Evolutionary conservation across 2,113 vertebrate species (phyloP).

Genomic region (Eclectus roratus): DNA sequence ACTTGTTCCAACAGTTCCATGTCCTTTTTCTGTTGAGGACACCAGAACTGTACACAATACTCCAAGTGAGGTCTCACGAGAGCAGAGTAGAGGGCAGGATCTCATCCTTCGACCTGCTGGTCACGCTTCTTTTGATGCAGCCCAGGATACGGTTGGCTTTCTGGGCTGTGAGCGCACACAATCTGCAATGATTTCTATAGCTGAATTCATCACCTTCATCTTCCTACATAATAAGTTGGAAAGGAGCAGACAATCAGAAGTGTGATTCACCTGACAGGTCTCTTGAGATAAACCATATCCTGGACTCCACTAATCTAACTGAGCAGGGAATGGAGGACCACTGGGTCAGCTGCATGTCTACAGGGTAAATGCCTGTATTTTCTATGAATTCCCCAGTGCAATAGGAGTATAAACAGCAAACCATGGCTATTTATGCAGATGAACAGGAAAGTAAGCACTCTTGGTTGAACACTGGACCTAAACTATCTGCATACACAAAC

Average conservation of each 20-base stretch:
- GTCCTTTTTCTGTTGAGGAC: too few relatives aligned
- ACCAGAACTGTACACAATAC: too few relatives aligned
- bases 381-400: neutral
- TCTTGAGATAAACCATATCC: neutral
- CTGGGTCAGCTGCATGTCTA: neutral
- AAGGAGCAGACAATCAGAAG: neutral
- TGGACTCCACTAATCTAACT: neutral
- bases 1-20: too few relatives aligned
- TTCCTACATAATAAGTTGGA: neutral
- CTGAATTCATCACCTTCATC: neutral
- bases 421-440: neutral
- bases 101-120: too few relatives aligned
- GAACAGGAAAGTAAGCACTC: neutral
- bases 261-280: neutral
- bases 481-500: neutral
- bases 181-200: neutral
- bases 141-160: too few relatives aligned
- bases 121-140: too few relatives aligned
- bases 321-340: neutral
- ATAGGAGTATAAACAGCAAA: fast-evolving
- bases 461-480: too few relatives aligned
- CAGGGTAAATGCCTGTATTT: neutral
- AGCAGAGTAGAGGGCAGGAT: too few relatives aligned
- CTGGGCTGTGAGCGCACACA: too few relatives aligned
- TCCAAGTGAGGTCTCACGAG: too few relatives aligned